Evolutionary conservation across 2,888 invertebrate species (phyloP).

Genomic region (Synergus umbraculus): DNA sequence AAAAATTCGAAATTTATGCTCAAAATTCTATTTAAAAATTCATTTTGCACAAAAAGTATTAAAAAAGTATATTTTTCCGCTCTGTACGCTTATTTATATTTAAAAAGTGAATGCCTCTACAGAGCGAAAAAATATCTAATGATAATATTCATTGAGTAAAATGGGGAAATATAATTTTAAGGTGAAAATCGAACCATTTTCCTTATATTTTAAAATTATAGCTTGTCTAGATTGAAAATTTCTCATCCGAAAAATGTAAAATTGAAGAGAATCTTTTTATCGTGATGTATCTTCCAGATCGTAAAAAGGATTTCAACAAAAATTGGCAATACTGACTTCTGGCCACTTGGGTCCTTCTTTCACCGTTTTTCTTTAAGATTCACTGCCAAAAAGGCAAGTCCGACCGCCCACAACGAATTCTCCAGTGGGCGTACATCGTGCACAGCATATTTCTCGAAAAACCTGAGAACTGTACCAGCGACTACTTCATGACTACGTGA

Average conservation of each 20-base stretch:
- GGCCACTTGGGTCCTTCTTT: conserved; percentile 25
- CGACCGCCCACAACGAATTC: conserved; percentile 11
- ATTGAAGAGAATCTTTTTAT: background rate
- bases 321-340: conserved; percentile 23
- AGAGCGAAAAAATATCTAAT: no score
- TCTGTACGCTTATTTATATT: no score
- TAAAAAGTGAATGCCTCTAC: no score
- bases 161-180: no score
- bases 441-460: conserved; percentile 47
- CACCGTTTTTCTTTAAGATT: background rate
- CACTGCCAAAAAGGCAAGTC: conserved; percentile 20
- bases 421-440: conserved; percentile 42
- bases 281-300: background rate
- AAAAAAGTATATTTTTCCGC: no score
- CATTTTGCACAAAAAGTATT: no score
- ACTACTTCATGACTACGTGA: conserved; percentile 46
- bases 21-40: no score
- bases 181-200: no score
- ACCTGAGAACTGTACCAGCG: conserved; percentile 19
- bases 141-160: no score
- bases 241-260: background rate
- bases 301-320: background rate
- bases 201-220: no score
- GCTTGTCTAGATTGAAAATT: no score
- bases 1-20: no score